These are phyloP conservation scores for Bombus sylvicola DNA, from an alignment of 1,140 invertebrate species.

Conservation along the genomic window DNA sequence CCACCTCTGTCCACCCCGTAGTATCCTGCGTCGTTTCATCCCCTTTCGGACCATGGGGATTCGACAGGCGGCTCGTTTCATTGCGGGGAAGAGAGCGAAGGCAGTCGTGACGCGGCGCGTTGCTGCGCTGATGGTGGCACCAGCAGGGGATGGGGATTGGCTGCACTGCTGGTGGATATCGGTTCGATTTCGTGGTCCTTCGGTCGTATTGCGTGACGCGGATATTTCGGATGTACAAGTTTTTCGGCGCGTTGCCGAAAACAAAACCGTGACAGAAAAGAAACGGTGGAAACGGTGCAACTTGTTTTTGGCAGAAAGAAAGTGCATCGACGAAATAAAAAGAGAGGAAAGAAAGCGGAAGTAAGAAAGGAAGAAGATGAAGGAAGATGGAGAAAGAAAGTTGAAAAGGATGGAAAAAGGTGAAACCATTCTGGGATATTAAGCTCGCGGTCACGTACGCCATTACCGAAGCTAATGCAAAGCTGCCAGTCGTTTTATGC, in stretches of 20 bases:
- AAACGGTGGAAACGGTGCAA: not conserved
- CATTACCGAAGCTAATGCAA: conserved; percentile 78
- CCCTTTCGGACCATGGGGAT: conserved; percentile 10
- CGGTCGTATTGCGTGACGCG: conserved; percentile 13
- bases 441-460: conserved; percentile 77
- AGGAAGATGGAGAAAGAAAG: conserved; percentile 19
- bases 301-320: not conserved
- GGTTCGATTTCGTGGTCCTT: conserved; percentile 56
- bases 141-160: not conserved
- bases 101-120: conserved; percentile 4
- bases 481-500: conserved; percentile 77
- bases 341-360: not conserved
- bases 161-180: conserved; percentile 46
- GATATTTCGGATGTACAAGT: not conserved
- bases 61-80: conserved; percentile 43
- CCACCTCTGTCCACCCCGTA: conserved; percentile 31
- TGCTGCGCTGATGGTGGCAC: conserved; percentile 7
- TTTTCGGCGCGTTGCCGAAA: not conserved
- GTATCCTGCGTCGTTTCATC: conserved; percentile 5
- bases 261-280: conserved; percentile 10
- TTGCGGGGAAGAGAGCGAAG: not conserved
- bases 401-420: conserved; percentile 18
- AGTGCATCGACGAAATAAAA: not conserved
- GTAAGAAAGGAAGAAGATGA: not conserved
- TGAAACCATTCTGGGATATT: conserved; percentile 66